Base-by-base conservation (phyloP, 2,888 invertebrate genomes). In the Temnothorax rugatulus region DNA sequence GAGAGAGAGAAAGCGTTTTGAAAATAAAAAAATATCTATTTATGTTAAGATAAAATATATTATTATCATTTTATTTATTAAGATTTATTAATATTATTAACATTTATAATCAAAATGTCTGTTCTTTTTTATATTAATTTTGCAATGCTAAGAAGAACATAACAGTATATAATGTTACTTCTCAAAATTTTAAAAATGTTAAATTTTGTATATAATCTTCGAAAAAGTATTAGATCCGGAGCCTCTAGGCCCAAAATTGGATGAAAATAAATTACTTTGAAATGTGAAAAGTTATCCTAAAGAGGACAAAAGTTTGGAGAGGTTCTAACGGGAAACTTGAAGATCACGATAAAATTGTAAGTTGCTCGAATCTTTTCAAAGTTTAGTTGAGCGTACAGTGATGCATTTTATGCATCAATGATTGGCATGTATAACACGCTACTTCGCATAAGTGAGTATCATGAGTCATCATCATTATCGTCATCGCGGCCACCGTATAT, bases 401-500 rank as follows among this genome's bases (percentile, higher is more conserved):
- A 29, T 54, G 25, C 41, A 44, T 41, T 57, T 63, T 15, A 79
- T 47, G n/a, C n/a, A 4, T 25, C 29, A 63, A 57, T 29, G 15
- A 66, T 54, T 41, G 18, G 54, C 54, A 25, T n/a, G 8, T 47
- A 11, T 5, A 64, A 73, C n/a, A n/a, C 29, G 18, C 3, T 75
- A 18, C 21, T 38, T 9, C 9, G 29, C 69, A 73, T 79, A 88
- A 59, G 13, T 59, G 3, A 21, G 4, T 34, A 63, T 2, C n/a
- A 44, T 64, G 88, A 89, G 82, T 89, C 88, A 89, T 73, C 41
- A 34, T 44, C 25, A 29, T 29, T 11, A 71, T 83, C 68, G 81
- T 73, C n/a, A 34, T 47, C 29, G 4, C 1, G 7, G 7, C 29
- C 13, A 29, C 68, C 77, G 82, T 89, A 84, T 77, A 86, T 89